Evolutionary conservation across 2,797 vertebrate species (phyloP).

Genomic region (Tapirus indicus): DNA sequence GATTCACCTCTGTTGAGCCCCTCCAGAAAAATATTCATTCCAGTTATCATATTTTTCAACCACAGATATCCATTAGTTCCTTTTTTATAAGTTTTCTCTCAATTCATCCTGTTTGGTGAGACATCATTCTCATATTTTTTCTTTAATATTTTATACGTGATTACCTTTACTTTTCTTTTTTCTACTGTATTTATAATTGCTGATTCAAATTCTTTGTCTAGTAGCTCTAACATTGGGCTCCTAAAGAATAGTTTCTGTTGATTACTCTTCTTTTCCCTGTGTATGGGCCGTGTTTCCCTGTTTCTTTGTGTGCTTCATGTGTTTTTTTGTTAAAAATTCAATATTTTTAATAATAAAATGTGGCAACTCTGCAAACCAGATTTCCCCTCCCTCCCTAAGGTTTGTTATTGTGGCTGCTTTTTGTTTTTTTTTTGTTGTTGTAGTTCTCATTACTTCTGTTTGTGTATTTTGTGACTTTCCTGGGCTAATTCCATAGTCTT

Average conservation of each 20-base stretch:
- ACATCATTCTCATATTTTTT: not conserved
- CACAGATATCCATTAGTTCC: not conserved
- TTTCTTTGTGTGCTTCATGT: not conserved
- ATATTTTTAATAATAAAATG: too few species aligned
- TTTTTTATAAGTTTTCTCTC: not conserved
- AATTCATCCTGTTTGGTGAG: not conserved
- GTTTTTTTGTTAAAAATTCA: too few species aligned
- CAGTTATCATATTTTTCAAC: not conserved
- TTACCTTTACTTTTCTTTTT: not conserved
- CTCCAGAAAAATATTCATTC: not conserved
- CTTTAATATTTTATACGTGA: not conserved
- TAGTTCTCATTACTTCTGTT: too few species aligned
- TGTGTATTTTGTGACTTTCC: not conserved
- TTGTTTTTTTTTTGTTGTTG: too few species aligned
- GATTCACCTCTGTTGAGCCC: not conserved
- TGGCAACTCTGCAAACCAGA: too few species aligned
- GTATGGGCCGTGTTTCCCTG: not conserved
- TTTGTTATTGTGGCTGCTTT: too few species aligned
- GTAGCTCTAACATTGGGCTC: not conserved
- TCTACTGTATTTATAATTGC: not conserved
- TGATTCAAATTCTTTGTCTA: not conserved
- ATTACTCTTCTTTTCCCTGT: rapidly evolving
- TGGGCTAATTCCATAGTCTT: not conserved
- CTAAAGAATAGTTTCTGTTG: not conserved
- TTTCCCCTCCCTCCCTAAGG: too few species aligned